Evolutionary conservation across 2,888 invertebrate genomes (phyloP).

Genomic region (Eupithecia inturbata): DNA sequence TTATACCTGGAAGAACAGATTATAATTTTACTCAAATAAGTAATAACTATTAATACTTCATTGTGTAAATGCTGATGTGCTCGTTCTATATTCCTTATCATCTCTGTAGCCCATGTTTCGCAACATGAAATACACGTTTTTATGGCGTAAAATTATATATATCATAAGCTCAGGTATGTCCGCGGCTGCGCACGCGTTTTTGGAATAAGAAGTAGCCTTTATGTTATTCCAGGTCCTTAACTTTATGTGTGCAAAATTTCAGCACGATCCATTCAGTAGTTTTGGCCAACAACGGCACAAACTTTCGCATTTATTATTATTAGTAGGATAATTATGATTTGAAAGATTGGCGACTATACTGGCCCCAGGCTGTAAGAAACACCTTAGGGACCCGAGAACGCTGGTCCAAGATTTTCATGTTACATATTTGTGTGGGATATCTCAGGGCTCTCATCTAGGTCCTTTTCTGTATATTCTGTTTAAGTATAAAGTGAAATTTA

Average conservation of each 20-base stretch:
- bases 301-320: no score
- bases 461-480: not conserved
- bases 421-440: not conserved
- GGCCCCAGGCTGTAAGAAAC: not conserved
- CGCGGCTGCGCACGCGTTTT: no score
- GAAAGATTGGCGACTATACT: not conserved
- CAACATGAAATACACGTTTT: no score
- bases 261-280: no score
- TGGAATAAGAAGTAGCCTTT: no score
- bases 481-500: constrained; percentile 51
- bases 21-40: not conserved
- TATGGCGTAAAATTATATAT: no score
- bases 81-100: not conserved
- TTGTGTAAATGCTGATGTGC: not conserved
- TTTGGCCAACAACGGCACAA: no score
- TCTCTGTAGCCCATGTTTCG: not conserved
- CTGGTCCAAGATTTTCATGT: not conserved
- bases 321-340: not conserved
- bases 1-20: constrained; percentile 66
- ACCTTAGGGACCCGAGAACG: not conserved
- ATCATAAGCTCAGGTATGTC: no score
- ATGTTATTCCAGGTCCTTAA: no score
- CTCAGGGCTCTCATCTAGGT: not conserved
- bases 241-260: no score
- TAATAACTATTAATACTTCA: no score